phyloP scores from a whole-genome alignment of 1,140 invertebrate species.

The Drosophila navojoa region DNA sequence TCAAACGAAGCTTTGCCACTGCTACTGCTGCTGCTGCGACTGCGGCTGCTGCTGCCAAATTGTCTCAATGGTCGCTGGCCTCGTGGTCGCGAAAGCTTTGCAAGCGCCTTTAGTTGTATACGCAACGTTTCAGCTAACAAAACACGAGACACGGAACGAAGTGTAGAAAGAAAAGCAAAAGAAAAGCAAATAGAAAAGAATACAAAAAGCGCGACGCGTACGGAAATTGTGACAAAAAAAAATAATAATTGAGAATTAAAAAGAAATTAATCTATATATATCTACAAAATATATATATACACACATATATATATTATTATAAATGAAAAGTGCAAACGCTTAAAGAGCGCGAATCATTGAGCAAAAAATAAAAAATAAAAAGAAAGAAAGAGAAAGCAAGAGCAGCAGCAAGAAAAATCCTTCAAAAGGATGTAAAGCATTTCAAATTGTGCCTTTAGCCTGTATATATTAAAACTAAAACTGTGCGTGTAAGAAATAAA shows the following conservation, averaged over 20 bases:
- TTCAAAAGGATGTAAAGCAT: constrained; percentile 76
- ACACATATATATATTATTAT: constrained; percentile 11
- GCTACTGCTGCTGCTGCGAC: constrained; percentile 23
- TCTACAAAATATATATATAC: constrained; percentile 18
- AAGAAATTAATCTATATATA: constrained; percentile 10
- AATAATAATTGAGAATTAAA: not conserved
- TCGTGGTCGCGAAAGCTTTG: constrained; percentile 76
- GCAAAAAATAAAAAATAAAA: constrained; percentile 32
- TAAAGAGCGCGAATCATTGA: constrained; percentile 36
- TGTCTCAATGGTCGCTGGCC: constrained; percentile 61
- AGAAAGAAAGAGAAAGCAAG: constrained; percentile 15
- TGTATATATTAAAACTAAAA: constrained; percentile 21
- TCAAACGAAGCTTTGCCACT: constrained; percentile 50
- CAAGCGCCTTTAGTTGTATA: constrained; percentile 79
- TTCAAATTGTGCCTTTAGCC: constrained; percentile 74
- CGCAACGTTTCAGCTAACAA: constrained; percentile 80
- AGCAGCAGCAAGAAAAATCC: constrained; percentile 40
- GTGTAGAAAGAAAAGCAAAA: constrained; percentile 21
- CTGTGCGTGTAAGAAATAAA: constrained; percentile 11
- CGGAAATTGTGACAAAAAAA: constrained; percentile 31
- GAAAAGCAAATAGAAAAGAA: too few species aligned
- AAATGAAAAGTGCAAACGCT: constrained; percentile 8
- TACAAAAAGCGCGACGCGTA: constrained; percentile 60
- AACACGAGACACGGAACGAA: constrained; percentile 72
- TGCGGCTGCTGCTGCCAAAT: constrained; percentile 46